Percentiles rank a stretch among this genome's conserved stretches.
These are phyloP conservation scores for Panzeria rudis DNA, from an alignment of 2,888 invertebrate genomes.

Conservation along the genomic window DNA sequence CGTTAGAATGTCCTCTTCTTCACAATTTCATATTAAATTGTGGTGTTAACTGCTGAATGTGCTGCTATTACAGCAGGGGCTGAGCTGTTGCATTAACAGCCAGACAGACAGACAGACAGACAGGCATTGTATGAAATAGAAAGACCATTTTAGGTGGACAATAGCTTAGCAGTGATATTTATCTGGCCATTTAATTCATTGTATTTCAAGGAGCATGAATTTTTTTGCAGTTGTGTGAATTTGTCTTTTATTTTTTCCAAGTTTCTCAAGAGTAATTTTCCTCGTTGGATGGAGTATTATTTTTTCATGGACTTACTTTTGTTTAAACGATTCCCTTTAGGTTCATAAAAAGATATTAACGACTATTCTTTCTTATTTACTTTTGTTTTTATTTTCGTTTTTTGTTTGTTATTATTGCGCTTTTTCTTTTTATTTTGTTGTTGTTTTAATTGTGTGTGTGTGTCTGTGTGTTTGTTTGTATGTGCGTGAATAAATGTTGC, in stretches of 20 bases:
- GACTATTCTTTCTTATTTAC: conserved; percentile 77
- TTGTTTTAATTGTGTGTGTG: no score
- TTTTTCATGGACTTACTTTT: conserved; percentile 69
- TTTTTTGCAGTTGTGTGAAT: conserved; percentile 69
- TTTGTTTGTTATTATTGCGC: conserved; percentile 4
- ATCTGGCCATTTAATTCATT: conserved; percentile 75
- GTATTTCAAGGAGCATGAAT: conserved; percentile 72
- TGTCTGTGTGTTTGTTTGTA: neutral
- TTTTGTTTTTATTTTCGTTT: conserved; percentile 47
- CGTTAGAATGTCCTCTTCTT: conserved; percentile 77
- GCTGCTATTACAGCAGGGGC: conserved; percentile 73
- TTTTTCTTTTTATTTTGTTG: neutral
- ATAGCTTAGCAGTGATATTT: conserved; percentile 69
- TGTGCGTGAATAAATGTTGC: conserved; percentile 44
- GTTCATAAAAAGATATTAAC: conserved; percentile 84
- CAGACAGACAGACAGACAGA: neutral
- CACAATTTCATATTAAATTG: conserved; percentile 77
- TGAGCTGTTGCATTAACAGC: conserved; percentile 50
- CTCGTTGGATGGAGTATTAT: conserved; percentile 50
- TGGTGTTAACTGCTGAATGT: conserved; percentile 82
- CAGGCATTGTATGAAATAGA: neutral
- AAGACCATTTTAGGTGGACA: conserved; percentile 51
- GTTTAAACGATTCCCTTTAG: conserved; percentile 84
- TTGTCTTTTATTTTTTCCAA: conserved; percentile 46
- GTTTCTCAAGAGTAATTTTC: conserved; percentile 57